Evolutionary conservation across 2,113 vertebrate species (phyloP).

Genomic region (Mastomys coucha): DNA sequence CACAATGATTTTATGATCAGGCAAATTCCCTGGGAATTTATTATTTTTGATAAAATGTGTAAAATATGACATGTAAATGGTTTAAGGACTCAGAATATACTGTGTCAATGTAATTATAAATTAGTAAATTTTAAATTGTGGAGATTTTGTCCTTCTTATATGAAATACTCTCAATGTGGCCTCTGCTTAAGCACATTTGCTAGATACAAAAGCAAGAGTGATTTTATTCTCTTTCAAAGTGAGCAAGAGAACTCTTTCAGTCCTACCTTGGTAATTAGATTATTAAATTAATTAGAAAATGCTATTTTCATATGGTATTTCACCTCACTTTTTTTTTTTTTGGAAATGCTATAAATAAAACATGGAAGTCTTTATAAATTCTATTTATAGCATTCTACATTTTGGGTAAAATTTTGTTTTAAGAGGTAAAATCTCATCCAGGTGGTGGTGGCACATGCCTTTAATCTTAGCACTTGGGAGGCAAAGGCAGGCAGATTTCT

Average conservation of each 20-base stretch:
- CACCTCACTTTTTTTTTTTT: background rate
- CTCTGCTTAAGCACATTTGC: background rate
- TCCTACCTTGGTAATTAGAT: background rate
- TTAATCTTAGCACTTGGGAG: no score
- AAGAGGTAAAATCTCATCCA: background rate
- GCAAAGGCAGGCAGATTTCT: no score
- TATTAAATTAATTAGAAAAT: background rate
- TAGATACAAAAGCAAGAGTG: background rate
- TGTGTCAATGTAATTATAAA: background rate
- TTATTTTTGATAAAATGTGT: background rate
- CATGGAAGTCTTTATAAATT: background rate
- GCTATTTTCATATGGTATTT: background rate
- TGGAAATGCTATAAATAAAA: conserved; percentile 9
- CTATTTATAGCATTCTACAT: background rate
- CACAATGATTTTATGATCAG: background rate
- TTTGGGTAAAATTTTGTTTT: background rate
- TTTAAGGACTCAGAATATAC: background rate
- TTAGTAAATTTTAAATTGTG: background rate
- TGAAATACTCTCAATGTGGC: background rate
- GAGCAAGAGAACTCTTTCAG: background rate
- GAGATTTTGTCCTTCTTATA: background rate
- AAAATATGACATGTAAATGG: background rate
- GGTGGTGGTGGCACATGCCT: no score
- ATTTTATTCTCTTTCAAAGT: background rate
- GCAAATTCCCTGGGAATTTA: background rate